Conservation (phyloP, 2,888 invertebrate genomes). For the Trichopoda pennipes region DNA sequence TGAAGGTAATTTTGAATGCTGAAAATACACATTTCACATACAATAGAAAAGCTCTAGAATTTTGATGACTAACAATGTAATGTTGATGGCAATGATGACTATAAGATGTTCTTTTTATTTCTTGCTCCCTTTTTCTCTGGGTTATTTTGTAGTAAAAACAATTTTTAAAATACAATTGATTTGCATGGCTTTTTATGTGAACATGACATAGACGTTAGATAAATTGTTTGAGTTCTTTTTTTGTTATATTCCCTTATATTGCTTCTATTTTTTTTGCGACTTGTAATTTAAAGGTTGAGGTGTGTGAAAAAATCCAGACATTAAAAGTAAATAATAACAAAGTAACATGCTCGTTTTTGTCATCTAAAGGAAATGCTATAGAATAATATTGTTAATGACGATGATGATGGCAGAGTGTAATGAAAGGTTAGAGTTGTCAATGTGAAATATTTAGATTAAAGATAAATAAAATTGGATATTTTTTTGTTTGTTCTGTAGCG, state of each 20-base stretch:
- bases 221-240: constrained; percentile 32
- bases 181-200: constrained; percentile 33
- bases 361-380: constrained; percentile 3
- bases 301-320: constrained; percentile 64
- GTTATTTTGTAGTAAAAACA: constrained; percentile 31
- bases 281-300: constrained; percentile 23
- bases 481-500: neutral
- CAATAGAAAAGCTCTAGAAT: constrained; percentile 35
- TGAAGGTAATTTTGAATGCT: constrained; percentile 11
- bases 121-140: neutral
- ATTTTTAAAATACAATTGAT: constrained; percentile 48
- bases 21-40: constrained; percentile 25
- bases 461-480: constrained; percentile 13
- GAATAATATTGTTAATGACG: neutral
- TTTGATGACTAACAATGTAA: constrained; percentile 54
- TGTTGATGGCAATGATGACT: constrained; percentile 46
- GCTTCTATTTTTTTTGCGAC: neutral
- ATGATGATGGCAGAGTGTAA: constrained; percentile 8
- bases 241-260: neutral
- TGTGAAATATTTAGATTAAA: constrained; percentile 24
- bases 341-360: constrained; percentile 28
- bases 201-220: constrained; percentile 44
- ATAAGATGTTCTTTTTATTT: constrained; percentile 42
- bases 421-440: constrained; percentile 35
- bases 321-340: constrained; percentile 63